Evolutionary conservation across 2,113 vertebrate species (phyloP).

Genomic region (Dolichallabes microphthalmus): DNA sequence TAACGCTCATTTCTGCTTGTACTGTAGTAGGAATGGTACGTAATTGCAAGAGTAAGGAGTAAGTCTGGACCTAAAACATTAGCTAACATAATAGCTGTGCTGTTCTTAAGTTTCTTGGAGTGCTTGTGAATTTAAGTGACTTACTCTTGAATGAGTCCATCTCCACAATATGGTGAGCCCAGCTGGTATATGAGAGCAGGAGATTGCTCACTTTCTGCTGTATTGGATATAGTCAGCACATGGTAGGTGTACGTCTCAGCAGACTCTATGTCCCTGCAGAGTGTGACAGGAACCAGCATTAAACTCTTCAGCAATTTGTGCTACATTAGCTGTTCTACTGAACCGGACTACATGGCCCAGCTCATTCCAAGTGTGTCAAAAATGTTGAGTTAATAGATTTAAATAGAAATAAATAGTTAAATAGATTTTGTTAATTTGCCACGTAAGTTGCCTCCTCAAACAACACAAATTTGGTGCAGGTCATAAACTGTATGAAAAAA

Average conservation of each 20-base stretch:
- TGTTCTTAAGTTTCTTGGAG: not conserved
- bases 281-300: not conserved
- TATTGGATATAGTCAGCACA: conserved; percentile 78
- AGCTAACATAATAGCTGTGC: not conserved
- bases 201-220: conserved; percentile 84
- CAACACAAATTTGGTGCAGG: not conserved
- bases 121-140: not conserved
- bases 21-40: not conserved
- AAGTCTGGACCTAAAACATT: not conserved
- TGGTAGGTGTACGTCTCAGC: conserved; percentile 81
- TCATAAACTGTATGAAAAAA: conserved; percentile 14
- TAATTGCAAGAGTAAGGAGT: not conserved
- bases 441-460: not conserved
- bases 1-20: not conserved
- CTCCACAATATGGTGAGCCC: conserved; percentile 89
- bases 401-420: not conserved
- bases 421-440: not conserved
- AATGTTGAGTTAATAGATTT: not conserved
- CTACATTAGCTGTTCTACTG: no score
- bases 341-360: not conserved
- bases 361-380: not conserved
- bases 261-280: conserved; percentile 76
- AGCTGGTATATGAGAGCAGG: conserved; percentile 81
- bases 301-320: no score
- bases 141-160: conserved; percentile 85